A percentile compares a stretch with the other conserved stretches of the same genome.
phyloP scores from a whole-genome alignment of 2,113 vertebrate species.

The Typhlomys cinereus region DNA sequence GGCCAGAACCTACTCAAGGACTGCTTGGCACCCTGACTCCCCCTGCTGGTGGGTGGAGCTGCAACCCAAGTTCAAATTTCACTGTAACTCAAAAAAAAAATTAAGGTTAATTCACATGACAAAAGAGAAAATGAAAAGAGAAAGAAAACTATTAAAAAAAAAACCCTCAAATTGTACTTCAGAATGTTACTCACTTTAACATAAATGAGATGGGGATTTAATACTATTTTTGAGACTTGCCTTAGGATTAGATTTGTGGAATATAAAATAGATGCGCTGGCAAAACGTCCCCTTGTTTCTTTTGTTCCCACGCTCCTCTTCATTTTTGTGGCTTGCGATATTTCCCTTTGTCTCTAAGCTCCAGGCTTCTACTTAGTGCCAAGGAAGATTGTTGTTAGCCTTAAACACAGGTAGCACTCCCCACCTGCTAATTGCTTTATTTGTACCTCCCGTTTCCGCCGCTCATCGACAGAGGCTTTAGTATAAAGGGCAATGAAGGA shows the following conservation, averaged over 20 bases:
- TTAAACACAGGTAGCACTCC: slow-evolving; percentile 84
- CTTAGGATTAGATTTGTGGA: slow-evolving; percentile 44
- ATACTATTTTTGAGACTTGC: slow-evolving; percentile 40
- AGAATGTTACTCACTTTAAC: neutral
- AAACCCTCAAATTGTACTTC: neutral
- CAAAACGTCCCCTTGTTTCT: slow-evolving; percentile 33
- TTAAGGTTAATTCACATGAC: neutral
- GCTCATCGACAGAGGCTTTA: slow-evolving; percentile 88
- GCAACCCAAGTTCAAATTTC: slow-evolving; percentile 39
- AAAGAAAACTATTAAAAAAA: neutral
- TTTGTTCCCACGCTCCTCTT: slow-evolving; percentile 61
- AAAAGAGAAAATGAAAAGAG: neutral
- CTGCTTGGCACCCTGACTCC: slow-evolving; percentile 81
- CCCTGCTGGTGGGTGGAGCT: slow-evolving; percentile 82
- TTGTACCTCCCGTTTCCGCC: slow-evolving; percentile 87
- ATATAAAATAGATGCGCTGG: slow-evolving; percentile 28
- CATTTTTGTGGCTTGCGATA: slow-evolving; percentile 74
- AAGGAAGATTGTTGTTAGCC: slow-evolving; percentile 79
- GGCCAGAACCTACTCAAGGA: slow-evolving; percentile 46
- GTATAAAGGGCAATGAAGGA: slow-evolving; percentile 89
- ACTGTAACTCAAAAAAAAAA: slow-evolving; percentile 14
- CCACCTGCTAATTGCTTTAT: slow-evolving; percentile 91
- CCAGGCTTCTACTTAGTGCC: slow-evolving; percentile 79
- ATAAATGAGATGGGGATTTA: slow-evolving; percentile 22
- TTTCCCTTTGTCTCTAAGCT: slow-evolving; percentile 79